Evolutionary conservation across 2,888 invertebrate species (phyloP), one percentile per base, ranked within the genome.

Genomic region (Diaperis boleti): DNA sequence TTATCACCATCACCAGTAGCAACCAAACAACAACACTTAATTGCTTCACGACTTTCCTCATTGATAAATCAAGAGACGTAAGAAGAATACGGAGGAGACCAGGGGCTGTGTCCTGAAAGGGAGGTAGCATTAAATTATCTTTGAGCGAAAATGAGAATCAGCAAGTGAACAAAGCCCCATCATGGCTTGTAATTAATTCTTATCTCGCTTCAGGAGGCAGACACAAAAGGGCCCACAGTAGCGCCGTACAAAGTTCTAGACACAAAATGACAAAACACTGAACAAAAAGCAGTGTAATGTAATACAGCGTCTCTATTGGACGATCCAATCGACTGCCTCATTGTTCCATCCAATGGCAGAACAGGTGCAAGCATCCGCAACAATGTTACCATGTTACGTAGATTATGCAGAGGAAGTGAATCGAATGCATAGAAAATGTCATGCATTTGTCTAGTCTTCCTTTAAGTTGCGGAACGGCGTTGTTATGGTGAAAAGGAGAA

Each of bases 121-220:
- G 78, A 71, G 68, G 35, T 45, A 74, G 74, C 79, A 80, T 80
- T 79, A 79, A 80, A 80, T 79, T 78, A 79, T 79, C 78, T 79
- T 73, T 72, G 73, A 76, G 72, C 72, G 76, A 76, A 78, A 80
- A 79, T 77, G 79, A 76, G 78, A 78, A 75, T 76, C 77, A 73
- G 74, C 67, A 69, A 75, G 77, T 54, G 77, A 80, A 81, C 78
- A 81, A 82, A 76, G 76, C 70, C 63, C 72, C 76, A 78, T 79
- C 79, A 76, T 75, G 78, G 80, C 78, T 81, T 76, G 81, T 82
- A 82, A 82, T 83, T 82, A 83, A 82, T 83, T 82, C 82, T 83
- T 82, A 83, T 83, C 82, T 80, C 80, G 80, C 81, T 80, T 75
- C 79, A 79, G 75, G 76, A 82, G 79, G 69, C 77, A 74, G 70